Evolutionary conservation across 2,888 invertebrate genomes (phyloP), one percentile per base, ranked within the genome.

Genomic region (Mythimna lalbum): DNA sequence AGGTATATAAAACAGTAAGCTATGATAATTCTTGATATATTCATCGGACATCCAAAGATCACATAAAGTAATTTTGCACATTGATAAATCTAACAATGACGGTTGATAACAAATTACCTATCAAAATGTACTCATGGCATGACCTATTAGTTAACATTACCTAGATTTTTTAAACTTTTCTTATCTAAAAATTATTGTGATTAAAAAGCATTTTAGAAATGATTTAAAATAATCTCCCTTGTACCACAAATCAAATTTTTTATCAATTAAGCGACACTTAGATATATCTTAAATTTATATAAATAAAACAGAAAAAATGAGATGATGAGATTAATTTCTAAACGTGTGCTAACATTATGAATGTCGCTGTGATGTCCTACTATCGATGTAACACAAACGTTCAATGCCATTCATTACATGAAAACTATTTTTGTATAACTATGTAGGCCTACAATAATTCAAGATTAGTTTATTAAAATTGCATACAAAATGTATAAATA

Each of bases 41-140:
- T 92, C 90, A 90, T 88, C 91, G 88, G 92, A 93, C 92, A 92
- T 90, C 88, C 90, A 91, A 91, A 92, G 88, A 93, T 92, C 91
- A 90, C 92, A 90, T 91, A 90, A 90, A 92, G 85, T 90, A 92
- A 91, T 90, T 93, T 91, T 91, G 89, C 92, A 92, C 91, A 92
- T 92, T 89, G 89, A 92, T 91, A 90, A 90, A 92, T 91, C 93
- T 95, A 95, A 94, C 94, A 94, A 93, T 91, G 90, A 92, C 90
- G 87, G 89, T 88, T 84, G 82, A 92, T 92, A 95, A 95, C 94
- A 93, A 94, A 94, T 94, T 92, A 88, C 86, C 93, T 92, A 93
- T 90, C 89, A 75, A 90, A 91, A 89, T 89, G 89, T 91, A 92
- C 90, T 91, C 88, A 86, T 87, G 88, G 90, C 85, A 88, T 89